Base-by-base conservation (phyloP, 2,113 vertebrate species). In the Sarotherodon lohbergeri region DNA sequence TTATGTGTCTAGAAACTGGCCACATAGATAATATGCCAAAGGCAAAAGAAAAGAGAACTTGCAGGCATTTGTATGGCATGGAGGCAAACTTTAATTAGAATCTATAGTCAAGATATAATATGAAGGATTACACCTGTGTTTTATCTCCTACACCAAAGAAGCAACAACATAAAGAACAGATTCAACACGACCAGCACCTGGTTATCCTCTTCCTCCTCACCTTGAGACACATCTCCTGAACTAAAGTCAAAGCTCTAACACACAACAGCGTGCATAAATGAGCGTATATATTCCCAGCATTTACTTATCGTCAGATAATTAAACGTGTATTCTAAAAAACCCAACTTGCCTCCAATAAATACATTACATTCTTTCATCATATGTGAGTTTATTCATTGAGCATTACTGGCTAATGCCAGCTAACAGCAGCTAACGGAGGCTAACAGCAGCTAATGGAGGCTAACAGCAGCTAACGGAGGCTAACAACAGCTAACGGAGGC, bases 251-350 rank as follows among this genome's bases (percentile, higher is more conserved):
- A 39, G 34, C 19, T 39, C 61, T 39, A 39, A 66, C 34, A 66
- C 61, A 13, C 34, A 39, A 66, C 17, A 39, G 6, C 10, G 0
- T 66, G 19, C 61, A 39, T 66, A 39, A 39, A 22, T 13, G 6
- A 13, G 19, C 4, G 3, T 22, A 22, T 22, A 1, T 55, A 22
- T 27, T 7, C 0, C 17, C 10, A n/a, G 1, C 10, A 22, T 66
- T 66, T 22, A 66, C 0, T 66, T 39, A n/a, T 66, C 4, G 0
- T 66, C 3, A 22, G 61, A n/a, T 39, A 12, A 39, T 22, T 66
- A 66, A 39, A 39, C 6, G 2, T 66, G 61, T 66, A 13, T 66
- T 39, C 34, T 66, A 39, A 66, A 66, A 12, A 39, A 13, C 1
- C 3, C 34, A 66, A 36, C 34, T 22, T n/a, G 6, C 61, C 61